Evolutionary conservation across 2,113 vertebrate species (phyloP).

Genomic region (Pungitius pungitius): DNA sequence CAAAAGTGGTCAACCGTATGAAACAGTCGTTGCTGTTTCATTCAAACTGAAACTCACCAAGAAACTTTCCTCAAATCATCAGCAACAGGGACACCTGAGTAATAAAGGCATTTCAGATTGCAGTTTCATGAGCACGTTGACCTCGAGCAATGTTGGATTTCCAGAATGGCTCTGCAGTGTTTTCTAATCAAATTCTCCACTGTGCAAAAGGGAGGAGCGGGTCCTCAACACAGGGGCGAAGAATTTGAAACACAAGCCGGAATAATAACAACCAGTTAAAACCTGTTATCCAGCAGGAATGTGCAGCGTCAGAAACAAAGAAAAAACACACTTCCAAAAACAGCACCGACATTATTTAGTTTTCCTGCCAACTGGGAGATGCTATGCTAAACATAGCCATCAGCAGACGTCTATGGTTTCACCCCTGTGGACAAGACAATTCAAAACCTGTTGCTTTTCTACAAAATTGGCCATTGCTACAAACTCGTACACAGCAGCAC

Average conservation of each 20-base stretch:
- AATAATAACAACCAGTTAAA: conserved; percentile 67
- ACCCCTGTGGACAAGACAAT: conserved; percentile 26
- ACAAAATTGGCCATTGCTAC: conserved; percentile 31
- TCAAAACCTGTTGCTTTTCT: conserved; percentile 42
- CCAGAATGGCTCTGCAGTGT: conserved; percentile 13
- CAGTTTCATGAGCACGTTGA: conserved; percentile 11
- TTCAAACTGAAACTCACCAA: background rate
- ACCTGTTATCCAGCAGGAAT: conserved; percentile 73
- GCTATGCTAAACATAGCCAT: conserved; percentile 64
- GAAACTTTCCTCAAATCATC: background rate
- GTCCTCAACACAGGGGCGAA: conserved; percentile 46
- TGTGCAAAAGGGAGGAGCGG: conserved; percentile 49
- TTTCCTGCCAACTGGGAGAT: conserved; percentile 47
- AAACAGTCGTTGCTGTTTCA: no score
- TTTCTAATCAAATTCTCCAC: conserved; percentile 40
- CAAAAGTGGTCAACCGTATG: background rate
- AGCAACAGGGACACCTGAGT: background rate
- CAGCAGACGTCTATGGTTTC: conserved; percentile 25
- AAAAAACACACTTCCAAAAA: conserved; percentile 67
- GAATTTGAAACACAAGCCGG: conserved; percentile 68
- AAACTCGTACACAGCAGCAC: conserved; percentile 14
- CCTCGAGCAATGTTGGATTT: conserved; percentile 15
- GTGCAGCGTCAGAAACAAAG: conserved; percentile 71
- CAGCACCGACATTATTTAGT: conserved; percentile 57
- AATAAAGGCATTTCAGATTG: conserved; percentile 6